Conservation (phyloP, 2,797 vertebrate genomes). For the Molossus molossus region DNA sequence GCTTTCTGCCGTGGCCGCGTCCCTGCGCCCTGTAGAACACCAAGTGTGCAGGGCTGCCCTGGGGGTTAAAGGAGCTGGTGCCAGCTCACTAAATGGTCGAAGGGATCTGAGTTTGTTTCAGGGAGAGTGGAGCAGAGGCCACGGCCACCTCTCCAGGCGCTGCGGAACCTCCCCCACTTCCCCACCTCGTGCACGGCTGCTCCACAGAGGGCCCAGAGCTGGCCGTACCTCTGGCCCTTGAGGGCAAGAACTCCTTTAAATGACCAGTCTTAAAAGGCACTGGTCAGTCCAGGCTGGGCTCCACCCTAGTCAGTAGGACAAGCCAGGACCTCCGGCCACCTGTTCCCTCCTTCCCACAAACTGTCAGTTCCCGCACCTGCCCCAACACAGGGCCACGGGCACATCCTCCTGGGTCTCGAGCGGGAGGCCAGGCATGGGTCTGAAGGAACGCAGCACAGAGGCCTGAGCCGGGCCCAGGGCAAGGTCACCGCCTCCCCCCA, state of each 20-base stretch:
- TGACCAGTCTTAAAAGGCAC: background rate
- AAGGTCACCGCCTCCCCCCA: background rate
- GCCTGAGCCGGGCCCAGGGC: background rate
- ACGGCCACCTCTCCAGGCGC: background rate
- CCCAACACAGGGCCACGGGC: background rate
- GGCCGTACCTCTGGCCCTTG: background rate
- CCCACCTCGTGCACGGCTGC: background rate
- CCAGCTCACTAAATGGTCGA: background rate
- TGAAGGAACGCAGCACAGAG: background rate
- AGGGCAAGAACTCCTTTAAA: background rate
- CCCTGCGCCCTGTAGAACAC: background rate
- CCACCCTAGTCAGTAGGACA: background rate
- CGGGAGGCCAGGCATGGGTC: background rate
- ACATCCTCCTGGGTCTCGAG: accelerated
- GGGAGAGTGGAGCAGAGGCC: background rate
- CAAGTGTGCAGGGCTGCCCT: accelerated
- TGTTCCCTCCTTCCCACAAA: background rate
- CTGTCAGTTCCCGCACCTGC: background rate
- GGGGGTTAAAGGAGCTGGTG: background rate
- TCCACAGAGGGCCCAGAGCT: background rate
- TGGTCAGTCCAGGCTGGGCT: background rate
- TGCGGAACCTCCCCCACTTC: background rate
- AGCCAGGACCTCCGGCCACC: background rate
- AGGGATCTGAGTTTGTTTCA: background rate
- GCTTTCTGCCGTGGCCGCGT: background rate